A percentile compares a stretch with the other conserved stretches of the same genome.
phyloP scores from a whole-genome alignment of 2,797 vertebrate genomes.

The Anguilla marmorata region DNA sequence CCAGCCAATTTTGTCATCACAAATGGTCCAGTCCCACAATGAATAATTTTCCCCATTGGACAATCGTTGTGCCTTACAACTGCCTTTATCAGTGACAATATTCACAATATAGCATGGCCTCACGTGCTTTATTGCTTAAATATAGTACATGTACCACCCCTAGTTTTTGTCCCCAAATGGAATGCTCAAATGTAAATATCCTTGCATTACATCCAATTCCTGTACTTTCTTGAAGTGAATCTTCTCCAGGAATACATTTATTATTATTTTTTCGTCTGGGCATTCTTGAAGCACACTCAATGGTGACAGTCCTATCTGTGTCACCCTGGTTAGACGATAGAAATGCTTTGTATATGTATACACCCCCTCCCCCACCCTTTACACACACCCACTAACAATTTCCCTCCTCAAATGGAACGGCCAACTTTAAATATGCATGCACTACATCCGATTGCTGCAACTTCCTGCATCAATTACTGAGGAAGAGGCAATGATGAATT shows the following conservation, averaged over 20 bases:
- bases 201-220: neutral
- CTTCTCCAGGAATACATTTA: neutral
- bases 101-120: too few species aligned
- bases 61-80: too few species aligned
- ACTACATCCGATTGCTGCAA: neutral
- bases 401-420: neutral
- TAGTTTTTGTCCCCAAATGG: neutral
- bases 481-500: neutral
- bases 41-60: too few species aligned
- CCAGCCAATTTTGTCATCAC: too few species aligned
- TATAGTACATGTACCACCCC: neutral
- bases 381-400: slow-evolving; percentile 1
- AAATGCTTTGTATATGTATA: neutral
- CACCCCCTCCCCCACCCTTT: neutral
- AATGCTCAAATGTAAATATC: neutral
- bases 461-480: slow-evolving; percentile 8
- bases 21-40: too few species aligned
- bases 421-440: neutral
- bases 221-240: neutral
- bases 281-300: neutral
- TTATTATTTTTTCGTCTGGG: neutral
- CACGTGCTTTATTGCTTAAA: too few species aligned
- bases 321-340: too few species aligned
- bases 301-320: too few species aligned
- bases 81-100: too few species aligned